Percentiles rank a stretch among this genome's conserved stretches.
phyloP scores from a whole-genome alignment of 2,797 vertebrate species.

The Rachycentron canadum region DNA sequence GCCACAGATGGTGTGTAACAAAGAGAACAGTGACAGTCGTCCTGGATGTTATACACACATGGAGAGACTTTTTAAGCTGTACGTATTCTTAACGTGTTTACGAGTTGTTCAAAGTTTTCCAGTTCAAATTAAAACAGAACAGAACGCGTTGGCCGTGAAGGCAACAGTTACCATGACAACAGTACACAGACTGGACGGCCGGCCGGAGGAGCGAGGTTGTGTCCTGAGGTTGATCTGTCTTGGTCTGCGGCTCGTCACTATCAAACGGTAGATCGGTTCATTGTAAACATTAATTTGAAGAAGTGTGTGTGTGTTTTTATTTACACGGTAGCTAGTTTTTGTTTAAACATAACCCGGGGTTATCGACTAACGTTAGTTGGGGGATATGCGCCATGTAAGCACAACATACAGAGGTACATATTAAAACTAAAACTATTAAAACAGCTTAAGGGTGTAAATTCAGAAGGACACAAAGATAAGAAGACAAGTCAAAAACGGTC shows the following conservation, averaged over 20 bases:
- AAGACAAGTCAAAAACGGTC: too few relatives aligned
- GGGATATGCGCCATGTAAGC: too few relatives aligned
- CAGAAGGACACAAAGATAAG: too few relatives aligned
- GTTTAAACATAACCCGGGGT: too few relatives aligned
- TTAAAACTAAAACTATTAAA: too few relatives aligned
- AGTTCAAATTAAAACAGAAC: too few relatives aligned
- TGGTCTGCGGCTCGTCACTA: neutral
- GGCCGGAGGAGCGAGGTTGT: neutral
- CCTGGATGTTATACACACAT: neutral
- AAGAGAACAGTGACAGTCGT: neutral
- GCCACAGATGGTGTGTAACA: neutral
- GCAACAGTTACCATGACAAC: constrained; percentile 71
- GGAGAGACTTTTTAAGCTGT: neutral
- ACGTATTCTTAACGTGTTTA: too few relatives aligned
- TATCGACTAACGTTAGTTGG: too few relatives aligned
- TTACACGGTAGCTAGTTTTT: neutral
- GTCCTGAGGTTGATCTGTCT: neutral
- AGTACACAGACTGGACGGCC: constrained; percentile 35
- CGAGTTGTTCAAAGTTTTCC: too few relatives aligned
- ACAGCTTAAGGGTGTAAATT: too few relatives aligned
- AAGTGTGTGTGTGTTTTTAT: neutral
- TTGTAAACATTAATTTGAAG: neutral
- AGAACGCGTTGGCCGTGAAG: constrained; percentile 25
- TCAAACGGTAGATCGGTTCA: constrained; percentile 1
- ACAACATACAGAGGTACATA: too few relatives aligned